These are phyloP conservation scores for Cathartes aura DNA, from an alignment of 2,113 vertebrate species.

Conservation along the genomic window DNA sequence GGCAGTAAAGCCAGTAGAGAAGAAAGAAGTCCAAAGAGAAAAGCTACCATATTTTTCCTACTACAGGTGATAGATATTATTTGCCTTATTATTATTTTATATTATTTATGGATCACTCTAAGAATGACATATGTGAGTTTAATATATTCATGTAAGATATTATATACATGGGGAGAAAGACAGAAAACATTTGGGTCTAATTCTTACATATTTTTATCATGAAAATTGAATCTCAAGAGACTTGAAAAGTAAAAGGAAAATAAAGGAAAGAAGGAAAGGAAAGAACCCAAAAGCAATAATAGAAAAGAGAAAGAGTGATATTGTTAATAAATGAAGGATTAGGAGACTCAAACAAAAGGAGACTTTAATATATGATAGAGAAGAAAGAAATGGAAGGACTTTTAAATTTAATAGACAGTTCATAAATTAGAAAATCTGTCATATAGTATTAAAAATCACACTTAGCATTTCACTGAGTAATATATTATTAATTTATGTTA, in stretches of 20 bases:
- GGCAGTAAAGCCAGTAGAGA: not conserved
- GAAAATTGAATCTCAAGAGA: conserved; percentile 9
- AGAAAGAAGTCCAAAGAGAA: not conserved
- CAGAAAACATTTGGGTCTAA: conserved; percentile 24
- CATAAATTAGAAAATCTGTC: conserved; percentile 67
- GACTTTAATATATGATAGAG: conserved; percentile 57
- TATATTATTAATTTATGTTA: conserved; percentile 65
- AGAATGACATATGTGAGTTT: not conserved
- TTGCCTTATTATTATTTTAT: conserved; percentile 32
- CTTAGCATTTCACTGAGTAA: conserved; percentile 57
- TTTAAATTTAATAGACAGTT: conserved; percentile 66
- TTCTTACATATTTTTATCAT: conserved; percentile 34
- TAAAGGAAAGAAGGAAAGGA: conserved; percentile 4
- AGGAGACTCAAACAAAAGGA: conserved; percentile 56
- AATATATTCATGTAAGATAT: conserved; percentile 32
- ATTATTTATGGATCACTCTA: conserved; percentile 9
- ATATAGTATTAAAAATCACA: conserved; percentile 63
- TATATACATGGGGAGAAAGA: not conserved
- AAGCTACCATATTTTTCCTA: not conserved
- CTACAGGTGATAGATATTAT: conserved; percentile 18
- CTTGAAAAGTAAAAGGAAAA: conserved; percentile 34
- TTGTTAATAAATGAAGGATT: conserved; percentile 68
- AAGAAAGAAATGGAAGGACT: conserved; percentile 57
- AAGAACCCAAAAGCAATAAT: conserved; percentile 39
- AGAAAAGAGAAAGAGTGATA: conserved; percentile 31